phyloP scores from a whole-genome alignment of 2,797 vertebrate genomes.

The Helostoma temminkii region DNA sequence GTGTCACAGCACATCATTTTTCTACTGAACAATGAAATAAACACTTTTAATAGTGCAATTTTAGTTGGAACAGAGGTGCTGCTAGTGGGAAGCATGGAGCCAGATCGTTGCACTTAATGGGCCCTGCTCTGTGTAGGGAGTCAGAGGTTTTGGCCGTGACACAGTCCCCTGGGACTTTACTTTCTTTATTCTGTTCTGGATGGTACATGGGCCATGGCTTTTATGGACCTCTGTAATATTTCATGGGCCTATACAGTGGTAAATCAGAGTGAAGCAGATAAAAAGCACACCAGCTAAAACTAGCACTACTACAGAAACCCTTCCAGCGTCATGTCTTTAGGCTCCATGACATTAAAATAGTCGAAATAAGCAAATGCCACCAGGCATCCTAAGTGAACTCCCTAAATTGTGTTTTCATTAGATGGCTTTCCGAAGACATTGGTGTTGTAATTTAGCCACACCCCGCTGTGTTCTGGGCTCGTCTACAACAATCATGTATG shows the following conservation, averaged over 20 bases:
- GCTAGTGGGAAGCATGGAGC: conserved; percentile 50
- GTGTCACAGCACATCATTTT: conserved; percentile 38
- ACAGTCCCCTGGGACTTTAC: conserved; percentile 64
- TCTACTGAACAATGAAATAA: conserved; percentile 69
- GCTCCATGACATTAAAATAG: conserved; percentile 67
- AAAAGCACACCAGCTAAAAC: conserved; percentile 37
- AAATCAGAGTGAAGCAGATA: conserved; percentile 60
- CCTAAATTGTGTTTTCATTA: conserved; percentile 66
- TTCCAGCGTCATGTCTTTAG: conserved; percentile 39
- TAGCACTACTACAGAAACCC: conserved; percentile 41
- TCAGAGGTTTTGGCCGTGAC: conserved; percentile 67
- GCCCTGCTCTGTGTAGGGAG: conserved; percentile 69
- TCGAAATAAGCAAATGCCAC: conserved; percentile 60
- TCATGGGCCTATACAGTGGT: conserved; percentile 74
- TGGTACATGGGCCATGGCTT: conserved; percentile 58
- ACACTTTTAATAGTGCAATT: conserved; percentile 62
- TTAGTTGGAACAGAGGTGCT: conserved; percentile 52
- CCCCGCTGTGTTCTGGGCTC: conserved; percentile 60
- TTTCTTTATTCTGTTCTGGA: conserved; percentile 45
- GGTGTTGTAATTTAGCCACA: conserved; percentile 63
- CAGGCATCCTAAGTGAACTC: conserved; percentile 70
- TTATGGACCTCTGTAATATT: conserved; percentile 79
- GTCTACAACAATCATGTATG: conserved; percentile 54
- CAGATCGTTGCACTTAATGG: conserved; percentile 78
- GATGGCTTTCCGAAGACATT: conserved; percentile 64